phyloP scores from a whole-genome alignment of 1,140 invertebrate species.

The Hydropsyche tenuis region DNA sequence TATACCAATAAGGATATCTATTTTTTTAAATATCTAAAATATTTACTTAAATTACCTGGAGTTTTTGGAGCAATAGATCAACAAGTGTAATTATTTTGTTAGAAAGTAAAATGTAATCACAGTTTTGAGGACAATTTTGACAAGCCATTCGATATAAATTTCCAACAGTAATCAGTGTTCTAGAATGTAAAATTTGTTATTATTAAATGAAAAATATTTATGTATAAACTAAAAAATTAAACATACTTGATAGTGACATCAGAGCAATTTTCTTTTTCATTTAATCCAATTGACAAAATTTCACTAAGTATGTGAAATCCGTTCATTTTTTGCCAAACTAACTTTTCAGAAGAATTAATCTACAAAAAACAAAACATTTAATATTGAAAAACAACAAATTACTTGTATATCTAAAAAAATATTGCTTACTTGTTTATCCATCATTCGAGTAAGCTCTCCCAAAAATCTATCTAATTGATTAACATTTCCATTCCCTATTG shows the following conservation, averaged over 20 bases:
- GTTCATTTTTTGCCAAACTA: slow-evolving; percentile 47
- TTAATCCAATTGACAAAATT: slow-evolving; percentile 44
- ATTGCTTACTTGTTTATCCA: slow-evolving; percentile 64
- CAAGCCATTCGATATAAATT: slow-evolving; percentile 68
- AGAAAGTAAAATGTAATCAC: slow-evolving; percentile 71
- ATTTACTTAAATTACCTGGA: slow-evolving; percentile 69
- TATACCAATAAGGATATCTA: no score
- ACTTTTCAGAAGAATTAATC: slow-evolving; percentile 46
- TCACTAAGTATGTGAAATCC: slow-evolving; percentile 48
- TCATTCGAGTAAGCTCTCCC: slow-evolving; percentile 68
- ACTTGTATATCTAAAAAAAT: not conserved
- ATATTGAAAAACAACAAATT: not conserved
- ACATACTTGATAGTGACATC: not conserved
- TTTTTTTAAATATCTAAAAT: no score
- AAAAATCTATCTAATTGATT: slow-evolving; percentile 71
- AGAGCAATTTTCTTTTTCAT: slow-evolving; percentile 46
- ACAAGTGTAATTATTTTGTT: slow-evolving; percentile 73
- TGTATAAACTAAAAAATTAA: not conserved
- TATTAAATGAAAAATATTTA: slow-evolving; percentile 37
- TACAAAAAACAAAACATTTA: slow-evolving; percentile 37
- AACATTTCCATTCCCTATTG: slow-evolving; percentile 62
- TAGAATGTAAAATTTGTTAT: slow-evolving; percentile 52
- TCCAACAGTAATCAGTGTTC: slow-evolving; percentile 68
- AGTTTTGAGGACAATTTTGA: slow-evolving; percentile 65
- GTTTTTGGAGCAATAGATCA: slow-evolving; percentile 71